These are phyloP conservation scores for Ceratosolen solmsi DNA, from an alignment of 1,140 invertebrate genomes.

Conservation along the genomic window DNA sequence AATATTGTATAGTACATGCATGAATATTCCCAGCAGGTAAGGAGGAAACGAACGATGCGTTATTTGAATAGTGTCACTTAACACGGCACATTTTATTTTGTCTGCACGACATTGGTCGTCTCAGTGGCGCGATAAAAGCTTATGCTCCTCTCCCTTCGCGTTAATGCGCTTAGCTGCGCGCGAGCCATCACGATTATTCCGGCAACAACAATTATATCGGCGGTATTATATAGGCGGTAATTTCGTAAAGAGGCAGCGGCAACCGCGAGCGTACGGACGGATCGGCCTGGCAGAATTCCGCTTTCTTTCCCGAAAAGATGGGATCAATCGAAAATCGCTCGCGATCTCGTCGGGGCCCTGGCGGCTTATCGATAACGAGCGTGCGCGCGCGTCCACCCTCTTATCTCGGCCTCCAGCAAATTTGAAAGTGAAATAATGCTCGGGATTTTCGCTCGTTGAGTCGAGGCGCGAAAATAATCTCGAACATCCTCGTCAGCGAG, in stretches of 20 bases:
- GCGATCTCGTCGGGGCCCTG: no score
- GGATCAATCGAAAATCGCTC: background rate
- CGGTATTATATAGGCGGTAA: no score
- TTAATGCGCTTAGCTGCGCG: background rate
- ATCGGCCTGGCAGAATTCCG: background rate
- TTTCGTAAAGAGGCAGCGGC: no score
- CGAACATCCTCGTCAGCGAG: background rate
- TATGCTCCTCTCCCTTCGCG: background rate
- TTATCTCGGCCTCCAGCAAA: no score
- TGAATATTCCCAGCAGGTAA: background rate
- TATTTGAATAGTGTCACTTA: background rate
- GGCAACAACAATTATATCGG: background rate
- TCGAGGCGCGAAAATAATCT: no score
- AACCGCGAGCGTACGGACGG: no score
- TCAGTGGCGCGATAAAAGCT: background rate
- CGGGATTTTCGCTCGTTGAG: no score
- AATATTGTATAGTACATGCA: background rate
- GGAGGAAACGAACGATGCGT: background rate
- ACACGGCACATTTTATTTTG: background rate
- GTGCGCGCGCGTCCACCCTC: no score
- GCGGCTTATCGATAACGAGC: no score
- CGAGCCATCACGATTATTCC: background rate
- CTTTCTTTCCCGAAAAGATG: slow-evolving; percentile 15
- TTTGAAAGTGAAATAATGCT: no score
- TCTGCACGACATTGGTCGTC: background rate